A percentile compares a stretch with the other conserved stretches of the same genome.
phyloP scores from a whole-genome alignment of 2,113 vertebrate species.

The Abramis brama region DNA sequence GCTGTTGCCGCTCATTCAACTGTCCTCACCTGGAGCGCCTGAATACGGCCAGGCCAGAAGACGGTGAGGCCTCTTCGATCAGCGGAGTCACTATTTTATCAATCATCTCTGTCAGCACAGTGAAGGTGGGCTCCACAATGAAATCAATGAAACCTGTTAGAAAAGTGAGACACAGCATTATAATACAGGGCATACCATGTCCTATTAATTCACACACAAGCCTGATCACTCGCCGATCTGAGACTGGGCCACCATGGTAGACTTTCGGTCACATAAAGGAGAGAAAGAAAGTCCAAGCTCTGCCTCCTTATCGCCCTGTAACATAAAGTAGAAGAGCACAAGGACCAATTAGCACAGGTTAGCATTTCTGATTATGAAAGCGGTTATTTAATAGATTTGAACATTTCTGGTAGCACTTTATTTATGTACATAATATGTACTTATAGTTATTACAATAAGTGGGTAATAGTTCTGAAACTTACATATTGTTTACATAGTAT shows the following conservation, averaged over 20 bases:
- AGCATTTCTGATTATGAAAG: background rate
- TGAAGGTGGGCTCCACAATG: constrained; percentile 97
- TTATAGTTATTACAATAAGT: no score
- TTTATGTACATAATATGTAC: no score
- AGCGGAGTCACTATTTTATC: constrained; percentile 90
- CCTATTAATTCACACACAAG: background rate
- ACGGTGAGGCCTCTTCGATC: constrained; percentile 81
- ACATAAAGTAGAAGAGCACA: constrained; percentile 30
- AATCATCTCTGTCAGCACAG: constrained; percentile 90
- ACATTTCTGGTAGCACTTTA: background rate
- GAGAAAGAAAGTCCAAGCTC: constrained; percentile 92
- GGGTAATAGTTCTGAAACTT: background rate
- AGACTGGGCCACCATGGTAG: constrained; percentile 90
- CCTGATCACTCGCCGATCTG: constrained; percentile 84
- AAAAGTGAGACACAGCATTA: background rate
- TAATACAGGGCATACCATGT: background rate
- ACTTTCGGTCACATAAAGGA: constrained; percentile 92
- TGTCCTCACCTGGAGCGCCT: constrained; percentile 83
- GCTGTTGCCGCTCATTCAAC: background rate
- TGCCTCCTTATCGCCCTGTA: constrained; percentile 92
- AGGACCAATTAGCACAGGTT: background rate
- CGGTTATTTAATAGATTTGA: background rate
- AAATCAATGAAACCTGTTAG: constrained; percentile 93
- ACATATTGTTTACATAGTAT: background rate
- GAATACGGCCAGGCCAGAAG: constrained; percentile 75